Base-by-base conservation (phyloP, 2,113 vertebrate species). In the Sorex araneus region DNA sequence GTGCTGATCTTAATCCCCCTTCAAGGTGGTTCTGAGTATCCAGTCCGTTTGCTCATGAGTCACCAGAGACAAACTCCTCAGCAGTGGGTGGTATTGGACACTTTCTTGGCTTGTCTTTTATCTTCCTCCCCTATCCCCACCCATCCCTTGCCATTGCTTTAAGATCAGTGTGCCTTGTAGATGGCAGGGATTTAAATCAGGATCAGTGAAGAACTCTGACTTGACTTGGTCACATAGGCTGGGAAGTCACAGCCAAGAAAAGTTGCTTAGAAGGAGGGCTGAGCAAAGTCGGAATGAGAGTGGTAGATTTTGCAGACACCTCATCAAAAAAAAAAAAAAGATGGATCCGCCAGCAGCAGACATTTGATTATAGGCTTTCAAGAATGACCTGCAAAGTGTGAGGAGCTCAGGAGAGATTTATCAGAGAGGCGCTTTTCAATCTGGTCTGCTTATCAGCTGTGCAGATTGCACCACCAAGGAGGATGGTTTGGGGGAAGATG, bases 111-210 rank as follows among this genome's bases (percentile, higher is more conserved):
- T 71, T 69, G 64, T 87, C 47, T 43, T 13, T 60, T 36, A 43
- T 3, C 13, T 19, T 8, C 28, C 18, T 57, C 18, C 27, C 28
- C 69, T 27, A 16, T 78, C 8, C 4, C 43, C 64, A 69, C 23
- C 25, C 28, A 87, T 28, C 60, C 60, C 13, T 34, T 67, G 73
- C 79, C 43, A 19, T 90, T 91, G 50, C 60, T 92, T 6, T 79
- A 78, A 90, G 66, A 47, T 88, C 89, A 95, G 0, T 19, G 45
- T 57, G 43, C 70, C 69, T 45, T 66, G 75, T 21, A 71, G 87
- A 87, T 79, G 54, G 30, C 47, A 70, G 3, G n/a, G 63, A 92
- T 87, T 84, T 73, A 93, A 89, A 78, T 45, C 84, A 93, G 64
- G 27, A 74, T 90, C 89, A n/a, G 19, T 71, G 45, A 85, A 76